Conservation (phyloP, 2,797 vertebrate species). For the Petrocephalus sullivani region DNA sequence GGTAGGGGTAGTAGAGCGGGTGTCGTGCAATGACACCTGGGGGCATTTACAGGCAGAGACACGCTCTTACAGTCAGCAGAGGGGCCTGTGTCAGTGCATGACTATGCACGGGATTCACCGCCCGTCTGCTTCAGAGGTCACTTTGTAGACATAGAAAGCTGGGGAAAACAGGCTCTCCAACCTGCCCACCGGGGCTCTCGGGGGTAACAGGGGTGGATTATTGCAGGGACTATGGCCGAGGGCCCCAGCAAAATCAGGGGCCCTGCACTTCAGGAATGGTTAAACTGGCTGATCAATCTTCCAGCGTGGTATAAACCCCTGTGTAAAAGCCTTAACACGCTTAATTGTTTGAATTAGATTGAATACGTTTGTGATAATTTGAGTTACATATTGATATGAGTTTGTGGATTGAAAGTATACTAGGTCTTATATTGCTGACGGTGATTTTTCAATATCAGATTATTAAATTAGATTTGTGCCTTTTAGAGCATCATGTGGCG, state of each 20-base stretch:
- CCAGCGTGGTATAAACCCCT: too few species aligned
- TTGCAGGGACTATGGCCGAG: not conserved
- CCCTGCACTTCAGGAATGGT: too few species aligned
- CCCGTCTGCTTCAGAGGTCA: not conserved
- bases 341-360: too few species aligned
- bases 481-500: too few species aligned
- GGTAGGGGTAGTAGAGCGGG: constrained; percentile 74
- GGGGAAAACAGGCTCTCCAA: not conserved
- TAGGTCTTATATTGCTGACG: too few species aligned
- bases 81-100: not conserved
- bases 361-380: too few species aligned
- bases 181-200: not conserved
- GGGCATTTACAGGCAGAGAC: not conserved
- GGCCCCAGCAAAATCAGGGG: not conserved
- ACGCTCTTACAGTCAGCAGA: not conserved
- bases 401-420: too few species aligned
- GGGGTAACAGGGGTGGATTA: not conserved
- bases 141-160: not conserved
- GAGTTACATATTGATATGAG: too few species aligned
- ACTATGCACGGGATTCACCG: not conserved
- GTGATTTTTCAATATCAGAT: too few species aligned
- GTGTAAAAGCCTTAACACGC: too few species aligned
- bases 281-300: too few species aligned
- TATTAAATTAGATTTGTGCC: too few species aligned
- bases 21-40: constrained; percentile 74